A percentile compares a stretch with the other conserved stretches of the same genome.
Evolutionary conservation across 2,797 vertebrate species (phyloP).

Genomic region (Argya squamiceps): DNA sequence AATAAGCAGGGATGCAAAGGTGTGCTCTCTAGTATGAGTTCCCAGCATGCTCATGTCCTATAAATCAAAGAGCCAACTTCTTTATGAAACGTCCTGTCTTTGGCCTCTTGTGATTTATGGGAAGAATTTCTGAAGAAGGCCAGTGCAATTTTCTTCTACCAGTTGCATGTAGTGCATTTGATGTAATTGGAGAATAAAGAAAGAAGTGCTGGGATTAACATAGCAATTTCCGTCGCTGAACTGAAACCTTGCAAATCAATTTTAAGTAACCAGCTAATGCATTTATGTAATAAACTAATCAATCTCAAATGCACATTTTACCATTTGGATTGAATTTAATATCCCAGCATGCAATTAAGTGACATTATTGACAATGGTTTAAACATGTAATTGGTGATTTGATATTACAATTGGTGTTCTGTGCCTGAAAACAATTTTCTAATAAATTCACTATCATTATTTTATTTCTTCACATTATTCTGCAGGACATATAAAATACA

Average conservation of each 20-base stretch:
- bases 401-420: conserved; percentile 9
- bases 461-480: background rate
- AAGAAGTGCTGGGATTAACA: conserved; percentile 16
- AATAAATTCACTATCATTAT: conserved; percentile 8
- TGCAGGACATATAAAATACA: background rate
- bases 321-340: conserved; percentile 51
- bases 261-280: conserved; percentile 45
- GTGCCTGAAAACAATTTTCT: conserved; percentile 12
- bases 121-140: background rate
- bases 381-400: conserved; percentile 41
- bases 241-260: conserved; percentile 55
- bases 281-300: conserved; percentile 64
- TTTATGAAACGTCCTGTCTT: background rate
- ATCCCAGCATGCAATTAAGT: conserved; percentile 29
- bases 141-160: background rate
- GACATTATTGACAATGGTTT: conserved; percentile 25
- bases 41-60: background rate
- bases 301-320: conserved; percentile 50
- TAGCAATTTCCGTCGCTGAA: conserved; percentile 17
- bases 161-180: background rate
- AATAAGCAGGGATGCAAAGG: background rate
- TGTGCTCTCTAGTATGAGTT: background rate
- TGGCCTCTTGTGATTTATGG: background rate
- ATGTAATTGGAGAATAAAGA: conserved; percentile 24
- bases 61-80: background rate